Conservation (phyloP, 2,888 invertebrate genomes). For the Lutraria lutraria region DNA sequence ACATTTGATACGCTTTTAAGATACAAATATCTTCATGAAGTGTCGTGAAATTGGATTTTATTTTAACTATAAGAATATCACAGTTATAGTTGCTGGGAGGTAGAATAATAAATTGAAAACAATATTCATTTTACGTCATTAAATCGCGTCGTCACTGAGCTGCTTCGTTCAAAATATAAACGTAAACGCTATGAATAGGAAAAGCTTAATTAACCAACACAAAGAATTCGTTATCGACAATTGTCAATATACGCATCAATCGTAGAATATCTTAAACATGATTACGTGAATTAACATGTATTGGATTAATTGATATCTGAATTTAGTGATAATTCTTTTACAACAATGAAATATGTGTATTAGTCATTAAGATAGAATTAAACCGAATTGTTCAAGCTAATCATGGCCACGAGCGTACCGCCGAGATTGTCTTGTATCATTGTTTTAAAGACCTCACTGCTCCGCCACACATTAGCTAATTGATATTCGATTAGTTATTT, state of each 20-base stretch:
- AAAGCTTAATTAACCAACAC: constrained; percentile 6
- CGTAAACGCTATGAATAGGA: neutral
- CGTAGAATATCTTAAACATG: neutral
- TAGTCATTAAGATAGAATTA: constrained; percentile 10
- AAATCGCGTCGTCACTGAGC: neutral
- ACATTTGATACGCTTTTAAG: neutral
- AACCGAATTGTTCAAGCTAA: neutral
- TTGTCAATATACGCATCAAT: neutral
- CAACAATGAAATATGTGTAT: neutral
- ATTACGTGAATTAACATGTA: constrained; percentile 6
- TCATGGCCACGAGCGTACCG: constrained; percentile 9
- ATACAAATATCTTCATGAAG: neutral
- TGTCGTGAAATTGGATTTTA: neutral
- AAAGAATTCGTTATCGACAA: neutral
- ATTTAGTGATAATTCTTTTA: constrained; percentile 23
- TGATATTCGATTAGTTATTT: constrained; percentile 26
- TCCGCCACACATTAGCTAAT: constrained; percentile 50
- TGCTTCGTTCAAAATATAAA: neutral
- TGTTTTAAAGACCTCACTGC: neutral
- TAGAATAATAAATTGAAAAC: neutral
- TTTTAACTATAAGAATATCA: neutral
- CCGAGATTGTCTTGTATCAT: neutral
- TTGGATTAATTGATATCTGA: constrained; percentile 9
- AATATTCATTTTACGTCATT: neutral
- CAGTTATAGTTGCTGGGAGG: neutral